Evolutionary conservation across 2,797 vertebrate genomes (phyloP).

Genomic region (Antrozous pallidus): DNA sequence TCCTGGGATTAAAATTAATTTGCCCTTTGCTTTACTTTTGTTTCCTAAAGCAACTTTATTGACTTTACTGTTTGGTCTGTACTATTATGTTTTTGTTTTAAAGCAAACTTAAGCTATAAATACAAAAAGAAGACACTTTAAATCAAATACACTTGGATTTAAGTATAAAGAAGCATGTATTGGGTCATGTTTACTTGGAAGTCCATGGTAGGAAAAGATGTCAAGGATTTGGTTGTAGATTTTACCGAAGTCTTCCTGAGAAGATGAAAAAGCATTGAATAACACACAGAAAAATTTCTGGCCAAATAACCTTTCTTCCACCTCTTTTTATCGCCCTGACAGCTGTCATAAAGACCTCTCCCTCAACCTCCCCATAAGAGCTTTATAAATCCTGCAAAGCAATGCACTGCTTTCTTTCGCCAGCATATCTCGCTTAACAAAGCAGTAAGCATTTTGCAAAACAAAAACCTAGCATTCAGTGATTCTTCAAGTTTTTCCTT

Average conservation of each 20-base stretch:
- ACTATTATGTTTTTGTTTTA: slow-evolving; percentile 13
- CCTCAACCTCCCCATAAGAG: background rate
- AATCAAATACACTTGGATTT: background rate
- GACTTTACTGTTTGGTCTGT: background rate
- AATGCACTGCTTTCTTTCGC: background rate
- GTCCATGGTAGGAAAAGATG: background rate
- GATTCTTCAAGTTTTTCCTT: background rate
- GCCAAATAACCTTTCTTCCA: background rate
- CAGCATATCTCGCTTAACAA: background rate
- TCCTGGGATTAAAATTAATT: slow-evolving; percentile 58
- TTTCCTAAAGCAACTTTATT: slow-evolving; percentile 29
- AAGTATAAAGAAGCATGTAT: background rate
- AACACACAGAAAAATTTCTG: background rate
- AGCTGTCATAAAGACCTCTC: background rate
- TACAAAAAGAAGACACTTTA: background rate
- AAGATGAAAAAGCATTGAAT: background rate
- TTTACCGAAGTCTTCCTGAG: background rate
- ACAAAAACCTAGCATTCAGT: background rate
- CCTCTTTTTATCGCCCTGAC: background rate
- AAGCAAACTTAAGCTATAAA: slow-evolving; percentile 39
- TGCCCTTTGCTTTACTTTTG: slow-evolving; percentile 45
- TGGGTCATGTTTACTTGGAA: background rate
- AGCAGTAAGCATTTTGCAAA: background rate
- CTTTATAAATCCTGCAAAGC: background rate
- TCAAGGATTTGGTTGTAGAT: background rate